Conservation (phyloP, 2,888 invertebrate species). For the Drosophila anomalata region DNA sequence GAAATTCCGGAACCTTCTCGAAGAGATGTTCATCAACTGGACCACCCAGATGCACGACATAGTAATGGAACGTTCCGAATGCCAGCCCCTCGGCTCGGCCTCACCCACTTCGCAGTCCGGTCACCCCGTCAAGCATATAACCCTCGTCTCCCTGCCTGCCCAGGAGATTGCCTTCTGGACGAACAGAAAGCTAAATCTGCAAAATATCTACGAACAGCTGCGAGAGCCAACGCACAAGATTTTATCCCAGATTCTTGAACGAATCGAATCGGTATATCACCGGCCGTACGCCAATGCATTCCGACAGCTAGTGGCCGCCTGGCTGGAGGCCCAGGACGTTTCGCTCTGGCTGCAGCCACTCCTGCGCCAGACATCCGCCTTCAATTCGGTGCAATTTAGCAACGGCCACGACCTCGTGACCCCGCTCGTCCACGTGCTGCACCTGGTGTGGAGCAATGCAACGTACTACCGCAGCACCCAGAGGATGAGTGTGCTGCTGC, state of each 20-base stretch:
- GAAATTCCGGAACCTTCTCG: constrained; percentile 87
- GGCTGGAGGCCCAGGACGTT: constrained; percentile 94
- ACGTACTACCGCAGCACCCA: constrained; percentile 89
- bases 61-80: constrained; percentile 77
- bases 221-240: constrained; percentile 91
- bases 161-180: constrained; percentile 93
- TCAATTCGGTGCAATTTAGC: constrained; percentile 89
- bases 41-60: constrained; percentile 88
- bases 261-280: constrained; percentile 91
- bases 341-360: constrained; percentile 92
- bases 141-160: constrained; percentile 85
- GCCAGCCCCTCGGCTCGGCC: constrained; percentile 38
- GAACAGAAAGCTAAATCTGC: constrained; percentile 90
- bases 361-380: constrained; percentile 83
- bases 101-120: constrained; percentile 1
- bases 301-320: constrained; percentile 89
- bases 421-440: constrained; percentile 92
- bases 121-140: constrained; percentile 42
- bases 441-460: constrained; percentile 94
- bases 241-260: constrained; percentile 91
- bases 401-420: constrained; percentile 87
- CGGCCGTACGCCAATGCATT: constrained; percentile 91
- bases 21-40: constrained; percentile 95
- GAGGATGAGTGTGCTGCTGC: constrained; percentile 89
- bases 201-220: constrained; percentile 94